Conservation (phyloP, 2,888 invertebrate genomes). For the Bursaphelenchus okinawaensis region DNA sequence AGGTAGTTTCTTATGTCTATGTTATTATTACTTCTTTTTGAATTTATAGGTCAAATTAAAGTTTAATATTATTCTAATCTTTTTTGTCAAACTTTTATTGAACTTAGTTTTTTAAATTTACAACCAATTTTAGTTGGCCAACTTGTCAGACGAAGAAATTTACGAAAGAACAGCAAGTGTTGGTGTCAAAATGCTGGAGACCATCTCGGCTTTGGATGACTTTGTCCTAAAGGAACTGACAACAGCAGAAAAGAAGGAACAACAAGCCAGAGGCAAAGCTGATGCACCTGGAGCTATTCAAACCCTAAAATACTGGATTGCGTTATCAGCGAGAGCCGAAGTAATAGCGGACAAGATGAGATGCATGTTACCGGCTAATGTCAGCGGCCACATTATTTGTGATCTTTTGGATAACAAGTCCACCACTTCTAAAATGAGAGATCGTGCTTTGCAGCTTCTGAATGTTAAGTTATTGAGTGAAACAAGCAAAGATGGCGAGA, state of each 20-base stretch:
- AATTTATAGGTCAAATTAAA: too few relatives aligned
- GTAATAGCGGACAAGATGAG: constrained; percentile 41
- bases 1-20: constrained; percentile 5
- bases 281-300: constrained; percentile 5
- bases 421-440: constrained; percentile 30
- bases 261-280: constrained; percentile 17
- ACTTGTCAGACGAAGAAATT: constrained; percentile 36
- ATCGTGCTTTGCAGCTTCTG: constrained; percentile 76
- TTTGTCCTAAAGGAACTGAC: constrained; percentile 34
- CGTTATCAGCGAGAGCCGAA: constrained; percentile 36
- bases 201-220: constrained; percentile 38
- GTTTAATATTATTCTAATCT: too few relatives aligned
- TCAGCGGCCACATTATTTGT: constrained; percentile 74
- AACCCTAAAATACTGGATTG: constrained; percentile 29
- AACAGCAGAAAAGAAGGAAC: constrained; percentile 25
- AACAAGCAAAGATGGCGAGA: constrained; percentile 19
- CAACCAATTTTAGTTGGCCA: constrained; percentile 29
- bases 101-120: too few relatives aligned
- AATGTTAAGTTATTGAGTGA: constrained; percentile 68
- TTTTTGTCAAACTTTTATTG: neutral
- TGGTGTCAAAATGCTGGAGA: constrained; percentile 37
- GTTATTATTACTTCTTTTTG: neutral
- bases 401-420: constrained; percentile 64
- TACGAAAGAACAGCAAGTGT: constrained; percentile 34
- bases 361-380: constrained; percentile 69